phyloP scores from a whole-genome alignment of 2,797 vertebrate genomes.

The Phaenicophaeus curvirostris region DNA sequence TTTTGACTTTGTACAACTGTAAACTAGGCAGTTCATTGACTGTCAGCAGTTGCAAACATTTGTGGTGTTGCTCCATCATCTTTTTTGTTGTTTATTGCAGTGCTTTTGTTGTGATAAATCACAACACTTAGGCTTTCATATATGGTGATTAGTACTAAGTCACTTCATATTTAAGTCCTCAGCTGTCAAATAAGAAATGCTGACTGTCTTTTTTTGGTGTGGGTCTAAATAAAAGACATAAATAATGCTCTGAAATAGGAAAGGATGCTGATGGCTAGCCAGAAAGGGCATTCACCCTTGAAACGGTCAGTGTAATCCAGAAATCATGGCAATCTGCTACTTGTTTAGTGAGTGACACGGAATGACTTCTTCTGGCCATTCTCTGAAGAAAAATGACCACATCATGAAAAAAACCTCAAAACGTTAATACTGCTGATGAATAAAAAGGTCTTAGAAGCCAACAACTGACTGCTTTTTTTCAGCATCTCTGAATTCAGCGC shows the following conservation, averaged over 20 bases:
- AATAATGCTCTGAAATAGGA: background rate
- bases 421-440: background rate
- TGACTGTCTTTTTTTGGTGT: background rate
- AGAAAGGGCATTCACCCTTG: background rate
- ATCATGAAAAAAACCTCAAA: background rate
- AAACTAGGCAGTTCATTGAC: background rate
- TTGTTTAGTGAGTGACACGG: background rate
- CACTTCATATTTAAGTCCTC: background rate
- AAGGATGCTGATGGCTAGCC: background rate
- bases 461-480: background rate
- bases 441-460: background rate
- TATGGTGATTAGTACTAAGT: background rate
- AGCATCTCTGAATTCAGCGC: background rate
- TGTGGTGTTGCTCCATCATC: background rate
- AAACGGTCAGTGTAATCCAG: background rate
- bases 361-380: background rate
- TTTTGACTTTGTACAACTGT: background rate
- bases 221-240: background rate
- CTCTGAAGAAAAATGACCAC: background rate
- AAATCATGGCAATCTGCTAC: background rate
- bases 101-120: background rate
- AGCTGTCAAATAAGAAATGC: background rate
- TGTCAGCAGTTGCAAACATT: background rate
- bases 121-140: background rate
- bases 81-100: background rate